Conservation (phyloP, 2,797 vertebrate genomes). For the Sebastes taczanowskii region DNA sequence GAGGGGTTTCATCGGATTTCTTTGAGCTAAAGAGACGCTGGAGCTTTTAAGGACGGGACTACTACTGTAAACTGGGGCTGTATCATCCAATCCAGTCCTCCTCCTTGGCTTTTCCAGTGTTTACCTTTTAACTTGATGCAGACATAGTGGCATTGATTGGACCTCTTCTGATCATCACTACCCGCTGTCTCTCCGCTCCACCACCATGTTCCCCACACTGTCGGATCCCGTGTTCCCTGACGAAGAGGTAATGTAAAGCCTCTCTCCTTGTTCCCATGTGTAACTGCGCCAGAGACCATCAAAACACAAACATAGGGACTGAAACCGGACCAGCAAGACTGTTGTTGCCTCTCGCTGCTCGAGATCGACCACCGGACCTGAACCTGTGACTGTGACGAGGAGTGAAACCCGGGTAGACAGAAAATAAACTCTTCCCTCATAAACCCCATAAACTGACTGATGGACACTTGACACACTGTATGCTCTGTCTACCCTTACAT, state of each 20-base stretch:
- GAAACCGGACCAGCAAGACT: conserved; percentile 15
- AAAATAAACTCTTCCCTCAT: conserved; percentile 4
- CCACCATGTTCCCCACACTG: neutral
- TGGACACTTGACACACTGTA: conserved; percentile 3
- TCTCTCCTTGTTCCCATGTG: conserved; percentile 8
- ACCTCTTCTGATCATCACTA: conserved; percentile 33
- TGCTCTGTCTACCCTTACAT: conserved; percentile 25
- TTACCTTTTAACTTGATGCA: conserved; percentile 44
- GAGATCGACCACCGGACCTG: conserved; percentile 35
- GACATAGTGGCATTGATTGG: conserved; percentile 37
- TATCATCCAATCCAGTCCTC: conserved; percentile 29
- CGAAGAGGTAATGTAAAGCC: conserved; percentile 19
- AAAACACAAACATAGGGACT: conserved; percentile 17
- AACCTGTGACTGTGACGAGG: conserved; percentile 40
- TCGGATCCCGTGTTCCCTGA: conserved; percentile 8
- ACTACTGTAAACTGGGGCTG: conserved; percentile 31
- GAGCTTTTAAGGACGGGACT: conserved; percentile 13
- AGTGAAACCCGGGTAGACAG: conserved; percentile 17
- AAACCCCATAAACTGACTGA: conserved; percentile 13
- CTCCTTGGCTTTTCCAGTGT: conserved; percentile 47
- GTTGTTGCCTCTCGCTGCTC: conserved; percentile 29
- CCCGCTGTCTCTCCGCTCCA: conserved; percentile 11
- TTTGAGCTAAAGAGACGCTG: conserved; percentile 23
- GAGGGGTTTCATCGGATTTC: conserved; percentile 14
- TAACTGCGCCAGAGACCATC: conserved; percentile 22